Percentiles rank a stretch among this genome's conserved stretches.
Conservation (phyloP, 2,113 vertebrate genomes). For the Lepus americanus region DNA sequence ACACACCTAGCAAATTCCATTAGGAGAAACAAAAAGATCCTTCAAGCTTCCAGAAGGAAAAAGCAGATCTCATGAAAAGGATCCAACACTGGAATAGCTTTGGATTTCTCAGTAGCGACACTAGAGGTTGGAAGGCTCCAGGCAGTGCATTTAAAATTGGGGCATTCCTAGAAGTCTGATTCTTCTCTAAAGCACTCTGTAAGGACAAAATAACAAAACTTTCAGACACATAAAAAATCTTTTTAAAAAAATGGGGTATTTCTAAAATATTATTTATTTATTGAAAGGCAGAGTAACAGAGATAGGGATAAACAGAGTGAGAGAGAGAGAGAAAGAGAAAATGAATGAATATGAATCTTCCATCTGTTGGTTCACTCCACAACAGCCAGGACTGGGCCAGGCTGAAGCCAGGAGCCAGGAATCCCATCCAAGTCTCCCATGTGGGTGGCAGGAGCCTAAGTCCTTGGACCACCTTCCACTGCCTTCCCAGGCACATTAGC, state of each 20-base stretch:
- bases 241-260: too few relatives aligned
- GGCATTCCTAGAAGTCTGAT: not conserved
- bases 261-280: too few relatives aligned
- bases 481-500: too few relatives aligned
- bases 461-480: too few relatives aligned
- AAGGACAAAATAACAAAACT: not conserved
- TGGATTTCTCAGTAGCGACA: not conserved
- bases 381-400: too few relatives aligned
- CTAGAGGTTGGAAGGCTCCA: not conserved
- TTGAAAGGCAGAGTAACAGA: too few relatives aligned
- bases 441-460: too few relatives aligned
- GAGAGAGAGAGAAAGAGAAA: too few relatives aligned
- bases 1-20: not conserved
- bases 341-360: not conserved
- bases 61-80: not conserved
- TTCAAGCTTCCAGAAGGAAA: not conserved
- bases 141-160: not conserved
- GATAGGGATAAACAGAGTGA: too few relatives aligned
- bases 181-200: not conserved
- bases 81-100: not conserved
- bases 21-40: conserved; percentile 23
- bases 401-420: too few relatives aligned
- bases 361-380: too few relatives aligned
- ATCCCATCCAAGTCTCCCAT: too few relatives aligned
- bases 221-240: not conserved